Conservation (phyloP, 2,888 invertebrate genomes). For the Amorpha juglandis region DNA sequence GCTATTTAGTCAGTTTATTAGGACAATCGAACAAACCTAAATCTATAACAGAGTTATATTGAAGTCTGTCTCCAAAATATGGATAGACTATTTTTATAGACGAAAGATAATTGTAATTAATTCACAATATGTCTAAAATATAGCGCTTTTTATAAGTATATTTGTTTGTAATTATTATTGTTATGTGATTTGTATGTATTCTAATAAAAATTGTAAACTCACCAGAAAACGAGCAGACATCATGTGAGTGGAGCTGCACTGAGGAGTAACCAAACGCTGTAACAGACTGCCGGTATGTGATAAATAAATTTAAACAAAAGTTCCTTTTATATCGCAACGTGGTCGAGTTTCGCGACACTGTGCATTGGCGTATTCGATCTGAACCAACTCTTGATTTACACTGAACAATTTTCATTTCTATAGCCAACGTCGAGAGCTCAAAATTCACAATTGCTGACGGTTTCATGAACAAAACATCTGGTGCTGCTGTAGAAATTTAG, state of each 20-base stretch:
- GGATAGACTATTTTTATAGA: background rate
- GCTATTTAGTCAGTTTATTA: too few relatives aligned
- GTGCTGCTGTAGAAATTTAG: background rate
- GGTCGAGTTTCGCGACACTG: constrained; percentile 81
- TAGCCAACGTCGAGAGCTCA: constrained; percentile 41
- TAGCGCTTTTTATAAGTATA: too few relatives aligned
- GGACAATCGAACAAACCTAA: too few relatives aligned
- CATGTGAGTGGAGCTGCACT: constrained; percentile 50
- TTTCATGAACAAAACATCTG: background rate
- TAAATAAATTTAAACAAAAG: constrained; percentile 81
- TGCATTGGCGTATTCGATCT: constrained; percentile 63
- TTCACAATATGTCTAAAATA: background rate
- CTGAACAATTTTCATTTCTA: constrained; percentile 48
- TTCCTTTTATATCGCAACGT: constrained; percentile 83
- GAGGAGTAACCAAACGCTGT: constrained; percentile 65
- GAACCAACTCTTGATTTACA: constrained; percentile 35
- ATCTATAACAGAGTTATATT: too few relatives aligned
- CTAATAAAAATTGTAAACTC: constrained; percentile 51
- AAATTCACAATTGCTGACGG: constrained; percentile 24
- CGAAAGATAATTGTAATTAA: background rate
- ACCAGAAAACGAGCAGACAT: constrained; percentile 82
- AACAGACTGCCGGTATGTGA: constrained; percentile 72
- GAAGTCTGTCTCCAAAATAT: too few relatives aligned
- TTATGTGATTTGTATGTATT: background rate
- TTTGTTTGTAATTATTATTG: background rate